Evolutionary conservation across 2,113 vertebrate genomes (phyloP).

Genomic region (Oreochromis niloticus): DNA sequence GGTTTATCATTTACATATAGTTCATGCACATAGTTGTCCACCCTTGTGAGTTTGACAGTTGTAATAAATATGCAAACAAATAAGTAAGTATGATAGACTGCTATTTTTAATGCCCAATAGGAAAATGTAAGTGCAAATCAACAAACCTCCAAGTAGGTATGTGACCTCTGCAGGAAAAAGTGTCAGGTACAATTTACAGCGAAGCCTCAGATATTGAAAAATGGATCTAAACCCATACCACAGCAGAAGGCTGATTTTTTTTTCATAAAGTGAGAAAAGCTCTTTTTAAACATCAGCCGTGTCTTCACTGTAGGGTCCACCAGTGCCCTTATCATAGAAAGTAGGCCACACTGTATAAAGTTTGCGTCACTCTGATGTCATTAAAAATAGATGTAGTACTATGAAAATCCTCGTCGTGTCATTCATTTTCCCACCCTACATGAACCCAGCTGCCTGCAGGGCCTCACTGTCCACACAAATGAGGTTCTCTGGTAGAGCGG

Average conservation of each 20-base stretch:
- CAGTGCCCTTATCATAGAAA: neutral
- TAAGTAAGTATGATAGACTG: neutral
- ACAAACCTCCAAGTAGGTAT: neutral
- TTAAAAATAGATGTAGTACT: neutral
- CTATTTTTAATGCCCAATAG: neutral
- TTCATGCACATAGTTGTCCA: neutral
- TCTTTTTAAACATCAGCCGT: neutral
- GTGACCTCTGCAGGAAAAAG: neutral
- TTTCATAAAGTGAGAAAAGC: neutral
- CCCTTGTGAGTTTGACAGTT: neutral
- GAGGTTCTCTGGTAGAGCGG: neutral
- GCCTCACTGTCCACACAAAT: neutral
- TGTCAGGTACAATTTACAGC: neutral
- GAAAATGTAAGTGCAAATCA: neutral
- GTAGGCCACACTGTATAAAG: neutral
- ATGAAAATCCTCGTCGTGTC: neutral
- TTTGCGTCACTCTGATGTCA: neutral
- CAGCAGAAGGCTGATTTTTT: neutral
- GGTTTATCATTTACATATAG: neutral
- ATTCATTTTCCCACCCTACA: neutral
- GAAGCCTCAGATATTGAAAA: neutral
- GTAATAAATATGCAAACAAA: neutral
- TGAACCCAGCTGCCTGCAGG: neutral
- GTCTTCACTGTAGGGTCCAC: neutral
- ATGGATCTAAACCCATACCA: neutral